Evolutionary conservation across 1,140 invertebrate species (phyloP), one percentile per base, ranked within the genome.

Genomic region (Pseudomyrmex sp.): DNA sequence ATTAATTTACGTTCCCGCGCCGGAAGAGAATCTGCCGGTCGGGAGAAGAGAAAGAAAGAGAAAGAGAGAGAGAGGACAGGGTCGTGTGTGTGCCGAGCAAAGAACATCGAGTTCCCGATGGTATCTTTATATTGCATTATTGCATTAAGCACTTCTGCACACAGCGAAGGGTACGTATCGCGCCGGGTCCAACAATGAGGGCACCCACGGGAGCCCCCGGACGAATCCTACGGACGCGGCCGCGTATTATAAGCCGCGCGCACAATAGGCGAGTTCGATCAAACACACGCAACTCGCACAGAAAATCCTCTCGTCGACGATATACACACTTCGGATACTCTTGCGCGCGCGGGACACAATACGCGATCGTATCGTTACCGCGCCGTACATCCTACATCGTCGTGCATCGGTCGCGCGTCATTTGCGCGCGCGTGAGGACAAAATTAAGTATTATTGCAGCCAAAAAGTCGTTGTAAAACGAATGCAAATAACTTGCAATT

Each of bases 101-200:
- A 84, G 84, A 86, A 84, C 87, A 89, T 89, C 87, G 87, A 84
- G 72, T 44, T 90, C 88, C 89, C 91, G 89, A 89, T 91, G 90
- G 91, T 93, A 93, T 93, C 92, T 93, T 93, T 93, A 91, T 92
- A 91, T 91, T 91, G 90, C 89, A 91, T 93, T 93, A 93, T 93
- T 93, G 84, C 91, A 87, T 87, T 93, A 93, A 93, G 92, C 90
- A 93, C 91, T 93, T 93, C 82, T 89, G 92, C 84, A 93, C 92
- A 93, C 92, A 93, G 50, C 74, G 70, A 84, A 84, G 88, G 87
- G 87, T 88, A 88, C 35, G 66, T 84, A 89, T 79, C 86, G 74
- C 86, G 63, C 46, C 73, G 74, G 69, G 48, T 56, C 74, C 35
- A 89, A 89, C 85, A 89, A 89, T 88, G 62, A 77, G 35, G 59